Conservation (phyloP, 2,888 invertebrate genomes). For the Resseliella maxima region DNA sequence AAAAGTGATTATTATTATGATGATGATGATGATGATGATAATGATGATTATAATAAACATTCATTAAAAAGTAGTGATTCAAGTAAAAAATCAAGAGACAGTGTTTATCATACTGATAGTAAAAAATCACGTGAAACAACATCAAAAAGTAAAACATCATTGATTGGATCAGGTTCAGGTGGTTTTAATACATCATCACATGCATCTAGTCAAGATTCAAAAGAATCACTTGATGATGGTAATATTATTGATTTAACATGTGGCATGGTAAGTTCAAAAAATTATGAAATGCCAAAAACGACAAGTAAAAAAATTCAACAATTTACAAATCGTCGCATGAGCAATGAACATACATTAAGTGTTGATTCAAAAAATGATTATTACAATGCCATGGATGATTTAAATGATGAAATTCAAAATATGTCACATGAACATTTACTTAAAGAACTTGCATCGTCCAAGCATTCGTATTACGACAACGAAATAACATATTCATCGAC, state of each 20-base stretch:
- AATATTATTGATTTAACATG: background rate
- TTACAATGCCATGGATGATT: conserved; percentile 72
- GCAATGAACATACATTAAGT: conserved; percentile 74
- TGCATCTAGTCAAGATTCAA: conserved; percentile 77
- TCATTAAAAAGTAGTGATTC: conserved; percentile 75
- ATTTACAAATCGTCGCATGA: conserved; percentile 63
- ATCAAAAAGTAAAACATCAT: conserved; percentile 73
- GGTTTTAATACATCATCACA: conserved; percentile 67
- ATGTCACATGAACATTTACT: conserved; percentile 73
- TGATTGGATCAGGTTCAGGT: conserved; percentile 69
- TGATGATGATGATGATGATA: conserved; percentile 71
- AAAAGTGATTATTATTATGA: conserved; percentile 76
- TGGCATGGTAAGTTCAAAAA: conserved; percentile 68
- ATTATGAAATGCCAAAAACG: conserved; percentile 69
- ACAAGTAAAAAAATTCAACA: conserved; percentile 67
- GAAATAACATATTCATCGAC: conserved; percentile 66
- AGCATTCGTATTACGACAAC: conserved; percentile 68
- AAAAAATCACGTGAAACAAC: conserved; percentile 74
- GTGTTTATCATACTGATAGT: conserved; percentile 75
- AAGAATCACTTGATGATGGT: conserved; percentile 61
- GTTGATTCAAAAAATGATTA: conserved; percentile 79
- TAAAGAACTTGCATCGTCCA: conserved; percentile 68
- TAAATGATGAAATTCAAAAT: conserved; percentile 60
- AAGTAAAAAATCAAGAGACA: conserved; percentile 74
- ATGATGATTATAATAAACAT: conserved; percentile 67